Base-by-base conservation (phyloP, 2,888 invertebrate species). In the Pheosia gnoma region DNA sequence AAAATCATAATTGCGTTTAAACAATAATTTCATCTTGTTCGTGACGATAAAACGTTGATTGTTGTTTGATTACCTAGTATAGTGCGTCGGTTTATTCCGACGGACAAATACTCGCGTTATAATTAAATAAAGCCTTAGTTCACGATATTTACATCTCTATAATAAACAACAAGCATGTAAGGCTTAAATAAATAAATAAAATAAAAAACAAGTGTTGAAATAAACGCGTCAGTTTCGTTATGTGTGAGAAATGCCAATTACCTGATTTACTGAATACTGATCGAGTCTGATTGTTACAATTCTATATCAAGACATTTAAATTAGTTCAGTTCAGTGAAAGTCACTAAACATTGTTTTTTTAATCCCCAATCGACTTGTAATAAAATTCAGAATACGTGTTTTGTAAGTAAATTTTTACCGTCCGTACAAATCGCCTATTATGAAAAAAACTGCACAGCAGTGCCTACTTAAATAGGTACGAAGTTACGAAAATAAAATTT, bases 31-130 rank as follows among this genome's bases (percentile, higher is more conserved):
- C 75, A 79, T 77, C 69, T 73, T 60, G 76, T 83, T 84, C 86
- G 86, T 85, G 87, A 82, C 81, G 79, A 77, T 81, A 80, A 79
- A 75, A 71, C 65, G 70, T 67, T 77, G 78, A 84, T 78, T 73
- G 73, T 70, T 69, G 67, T 70, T 66, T 81, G 81, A 82, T 86
- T 37, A 53, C 47, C 47, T 83, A 75, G 75, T 69, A 82, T 80
- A 83, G 80, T 82, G 75, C 67, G 70, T 71, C 71, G 74, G 66
- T 70, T 77, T 76, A 78, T 79, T 83, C 74, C 67, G 70, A 67
- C 78, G 75, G 76, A 78, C 64, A 58, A 61, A 68, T 66, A 66
- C 70, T 72, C 63, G 67, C 66, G 63, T 68, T 78, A 72, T 78
- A 80, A 83, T 84, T 82, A 84, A 70, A 77, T 74, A 74, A 65